Conservation (phyloP, 2,888 invertebrate genomes). For the Papilio elwesi region DNA sequence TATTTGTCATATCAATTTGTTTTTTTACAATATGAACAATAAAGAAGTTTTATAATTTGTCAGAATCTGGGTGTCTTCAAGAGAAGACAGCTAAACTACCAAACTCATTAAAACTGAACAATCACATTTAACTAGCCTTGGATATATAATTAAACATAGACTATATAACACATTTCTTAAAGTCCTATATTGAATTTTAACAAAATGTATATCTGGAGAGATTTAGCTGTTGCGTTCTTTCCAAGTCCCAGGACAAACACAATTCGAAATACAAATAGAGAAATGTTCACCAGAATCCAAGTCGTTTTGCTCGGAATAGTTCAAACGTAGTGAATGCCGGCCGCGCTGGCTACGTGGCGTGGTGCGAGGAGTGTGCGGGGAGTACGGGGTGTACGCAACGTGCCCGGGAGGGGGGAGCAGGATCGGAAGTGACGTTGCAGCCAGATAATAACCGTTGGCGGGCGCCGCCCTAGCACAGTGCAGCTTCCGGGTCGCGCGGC, state of each 20-base stretch:
- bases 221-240: conserved; percentile 26
- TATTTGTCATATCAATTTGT: too few relatives aligned
- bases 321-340: conserved; percentile 32
- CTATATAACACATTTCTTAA: background rate
- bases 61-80: too few relatives aligned
- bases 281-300: conserved; percentile 34
- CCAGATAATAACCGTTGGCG: conserved; percentile 73
- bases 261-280: conserved; percentile 34
- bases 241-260: conserved; percentile 17
- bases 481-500: conserved; percentile 74
- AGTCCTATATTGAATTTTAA: background rate
- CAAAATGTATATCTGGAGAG: background rate
- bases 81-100: too few relatives aligned
- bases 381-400: conserved; percentile 44
- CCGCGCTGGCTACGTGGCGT: conserved; percentile 32
- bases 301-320: conserved; percentile 31
- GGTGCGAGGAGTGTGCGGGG: conserved; percentile 40
- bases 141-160: background rate
- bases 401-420: conserved; percentile 51
- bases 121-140: too few relatives aligned
- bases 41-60: too few relatives aligned
- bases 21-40: too few relatives aligned
- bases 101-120: too few relatives aligned
- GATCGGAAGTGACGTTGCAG: conserved; percentile 79
- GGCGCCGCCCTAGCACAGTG: conserved; percentile 66